Evolutionary conservation across 2,888 invertebrate species (phyloP).

Genomic region (Keiferia lycopersicella): DNA sequence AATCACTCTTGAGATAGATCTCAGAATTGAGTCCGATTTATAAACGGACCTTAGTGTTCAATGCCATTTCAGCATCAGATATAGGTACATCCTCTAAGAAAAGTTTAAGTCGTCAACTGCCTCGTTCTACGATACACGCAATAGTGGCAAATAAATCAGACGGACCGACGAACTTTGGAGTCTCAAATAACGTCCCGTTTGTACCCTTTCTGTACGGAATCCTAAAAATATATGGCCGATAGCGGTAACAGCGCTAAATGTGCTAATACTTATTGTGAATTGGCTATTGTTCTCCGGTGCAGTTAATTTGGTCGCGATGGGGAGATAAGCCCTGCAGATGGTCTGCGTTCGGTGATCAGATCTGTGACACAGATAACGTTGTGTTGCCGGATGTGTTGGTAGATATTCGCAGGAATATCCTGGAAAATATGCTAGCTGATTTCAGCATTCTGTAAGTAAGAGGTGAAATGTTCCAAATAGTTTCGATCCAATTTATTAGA

Average conservation of each 20-base stretch:
- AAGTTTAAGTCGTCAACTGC: too few relatives aligned
- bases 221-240: constrained; percentile 6
- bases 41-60: too few relatives aligned
- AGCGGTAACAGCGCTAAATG: constrained; percentile 5
- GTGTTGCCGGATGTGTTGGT: neutral
- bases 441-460: too few relatives aligned
- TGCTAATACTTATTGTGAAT: constrained; percentile 23
- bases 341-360: constrained; percentile 53
- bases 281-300: constrained; percentile 22
- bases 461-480: too few relatives aligned
- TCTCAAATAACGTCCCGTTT: constrained; percentile 1
- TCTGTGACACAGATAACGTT: constrained; percentile 65
- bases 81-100: too few relatives aligned
- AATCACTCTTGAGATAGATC: too few relatives aligned
- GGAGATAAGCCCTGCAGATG: constrained; percentile 56
- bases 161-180: neutral
- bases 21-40: too few relatives aligned
- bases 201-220: neutral
- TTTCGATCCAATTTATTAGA: too few relatives aligned
- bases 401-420: neutral
- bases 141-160: too few relatives aligned
- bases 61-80: too few relatives aligned
- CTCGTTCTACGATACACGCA: too few relatives aligned
- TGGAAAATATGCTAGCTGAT: too few relatives aligned
- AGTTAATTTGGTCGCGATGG: constrained; percentile 35